Conservation (phyloP, 2,888 invertebrate genomes). For the Parasteatoda lunata region DNA sequence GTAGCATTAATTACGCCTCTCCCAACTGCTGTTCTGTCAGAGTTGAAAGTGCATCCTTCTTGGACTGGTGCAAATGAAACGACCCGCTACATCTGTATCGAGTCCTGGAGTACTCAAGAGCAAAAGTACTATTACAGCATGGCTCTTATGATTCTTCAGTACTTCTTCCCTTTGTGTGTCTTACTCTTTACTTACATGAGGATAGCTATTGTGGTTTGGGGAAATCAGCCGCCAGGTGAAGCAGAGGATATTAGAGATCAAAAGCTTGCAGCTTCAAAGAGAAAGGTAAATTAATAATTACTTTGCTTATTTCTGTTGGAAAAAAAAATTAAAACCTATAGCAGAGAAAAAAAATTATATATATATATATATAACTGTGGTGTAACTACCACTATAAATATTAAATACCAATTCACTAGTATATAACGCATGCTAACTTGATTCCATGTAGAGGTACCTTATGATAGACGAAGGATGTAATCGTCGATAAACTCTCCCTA, state of each 20-base stretch:
- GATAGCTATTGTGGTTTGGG: slow-evolving; percentile 92
- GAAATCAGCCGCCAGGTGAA: slow-evolving; percentile 89
- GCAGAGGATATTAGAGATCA: slow-evolving; percentile 88
- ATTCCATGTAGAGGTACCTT: too few species aligned
- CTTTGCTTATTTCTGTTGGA: too few species aligned
- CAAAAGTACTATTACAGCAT: slow-evolving; percentile 81
- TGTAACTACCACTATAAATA: too few species aligned
- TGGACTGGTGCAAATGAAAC: slow-evolving; percentile 25
- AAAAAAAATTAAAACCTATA: too few species aligned
- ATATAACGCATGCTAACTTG: too few species aligned
- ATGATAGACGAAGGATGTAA: too few species aligned
- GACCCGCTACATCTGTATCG: slow-evolving; percentile 77
- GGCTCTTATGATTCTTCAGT: slow-evolving; percentile 86
- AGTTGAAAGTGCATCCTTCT: slow-evolving; percentile 70
- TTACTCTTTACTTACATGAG: slow-evolving; percentile 89
- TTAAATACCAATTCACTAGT: too few species aligned
- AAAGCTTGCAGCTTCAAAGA: slow-evolving; percentile 87
- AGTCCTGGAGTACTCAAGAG: slow-evolving; percentile 78
- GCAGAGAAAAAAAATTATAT: too few species aligned
- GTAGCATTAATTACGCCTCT: slow-evolving; percentile 86
- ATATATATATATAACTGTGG: too few species aligned
- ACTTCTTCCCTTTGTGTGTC: slow-evolving; percentile 86
- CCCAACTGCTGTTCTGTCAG: slow-evolving; percentile 86
- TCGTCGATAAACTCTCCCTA: too few species aligned
- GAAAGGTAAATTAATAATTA: slow-evolving; percentile 81